Conservation (phyloP, 2,888 invertebrate species). For the Euphydryas editha region DNA sequence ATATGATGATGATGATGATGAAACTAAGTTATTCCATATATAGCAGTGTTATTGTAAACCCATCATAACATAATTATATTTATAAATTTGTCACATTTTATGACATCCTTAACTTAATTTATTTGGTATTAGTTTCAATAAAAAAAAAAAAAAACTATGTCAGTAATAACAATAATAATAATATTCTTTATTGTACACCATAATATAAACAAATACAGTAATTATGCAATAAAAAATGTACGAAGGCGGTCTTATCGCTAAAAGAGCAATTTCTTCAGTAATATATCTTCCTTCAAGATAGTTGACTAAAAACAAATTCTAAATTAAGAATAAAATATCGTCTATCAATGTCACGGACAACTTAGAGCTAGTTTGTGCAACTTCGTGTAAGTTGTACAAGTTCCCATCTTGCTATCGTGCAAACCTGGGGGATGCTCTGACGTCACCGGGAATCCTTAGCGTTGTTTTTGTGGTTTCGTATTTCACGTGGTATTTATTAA, state of each 20-base stretch:
- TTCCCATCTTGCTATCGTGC: not conserved
- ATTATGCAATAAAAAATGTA: too few species aligned
- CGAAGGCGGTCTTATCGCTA: not conserved
- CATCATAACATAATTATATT: too few species aligned
- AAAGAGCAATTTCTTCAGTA: not conserved
- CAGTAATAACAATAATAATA: too few species aligned
- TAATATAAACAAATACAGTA: too few species aligned
- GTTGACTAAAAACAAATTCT: constrained; percentile 7
- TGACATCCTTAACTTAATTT: too few species aligned
- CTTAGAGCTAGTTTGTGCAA: constrained; percentile 19
- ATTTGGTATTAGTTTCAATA: too few species aligned
- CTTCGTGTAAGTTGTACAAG: constrained; percentile 6
- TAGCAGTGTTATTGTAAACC: too few species aligned
- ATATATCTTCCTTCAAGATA: not conserved
- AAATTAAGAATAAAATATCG: constrained; percentile 18
- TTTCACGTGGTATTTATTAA: not conserved
- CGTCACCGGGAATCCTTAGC: not conserved
- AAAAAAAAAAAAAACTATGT: too few species aligned
- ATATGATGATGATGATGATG: too few species aligned
- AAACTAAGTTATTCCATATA: too few species aligned
- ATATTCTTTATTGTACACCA: too few species aligned
- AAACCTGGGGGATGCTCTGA: constrained; percentile 2
- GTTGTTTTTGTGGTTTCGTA: not conserved
- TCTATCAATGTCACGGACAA: constrained; percentile 22
- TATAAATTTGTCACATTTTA: too few species aligned